phyloP scores from a whole-genome alignment of 2,797 vertebrate genomes.

The Anabas testudineus region DNA sequence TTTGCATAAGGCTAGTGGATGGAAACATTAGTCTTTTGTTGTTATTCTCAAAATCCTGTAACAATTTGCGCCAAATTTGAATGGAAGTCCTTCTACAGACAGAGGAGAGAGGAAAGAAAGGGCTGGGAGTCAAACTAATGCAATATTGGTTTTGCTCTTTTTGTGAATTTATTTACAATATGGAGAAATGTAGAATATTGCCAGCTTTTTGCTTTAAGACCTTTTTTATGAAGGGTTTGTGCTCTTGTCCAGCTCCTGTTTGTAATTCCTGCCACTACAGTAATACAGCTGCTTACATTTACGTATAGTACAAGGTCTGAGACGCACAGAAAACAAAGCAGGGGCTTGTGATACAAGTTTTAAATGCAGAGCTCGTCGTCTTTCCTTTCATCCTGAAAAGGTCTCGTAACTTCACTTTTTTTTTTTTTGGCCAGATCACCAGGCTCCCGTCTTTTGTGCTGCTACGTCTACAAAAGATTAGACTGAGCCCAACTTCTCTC shows the following conservation, averaged over 20 bases:
- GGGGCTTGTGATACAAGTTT: neutral
- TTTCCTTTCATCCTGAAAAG: constrained; percentile 2
- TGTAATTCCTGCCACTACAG: neutral
- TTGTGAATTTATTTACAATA: neutral
- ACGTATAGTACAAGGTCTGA: neutral
- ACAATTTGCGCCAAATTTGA: no score
- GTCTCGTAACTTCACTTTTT: constrained; percentile 1
- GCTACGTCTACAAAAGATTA: constrained; percentile 16
- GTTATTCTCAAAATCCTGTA: no score
- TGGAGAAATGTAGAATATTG: neutral
- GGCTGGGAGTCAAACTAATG: neutral
- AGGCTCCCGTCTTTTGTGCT: constrained; percentile 12
- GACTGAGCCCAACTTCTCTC: constrained; percentile 5
- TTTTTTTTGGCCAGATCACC: constrained; percentile 2
- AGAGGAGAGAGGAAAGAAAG: neutral
- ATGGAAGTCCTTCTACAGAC: neutral
- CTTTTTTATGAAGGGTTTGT: neutral
- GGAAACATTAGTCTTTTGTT: neutral
- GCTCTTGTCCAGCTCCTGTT: neutral
- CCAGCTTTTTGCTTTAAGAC: neutral
- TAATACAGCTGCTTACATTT: neutral
- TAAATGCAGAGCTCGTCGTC: neutral
- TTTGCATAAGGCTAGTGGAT: neutral
- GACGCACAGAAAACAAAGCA: constrained; percentile 7
- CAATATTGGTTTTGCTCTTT: neutral